Percentiles rank a stretch among this genome's conserved stretches.
Conservation (phyloP, 2,113 vertebrate genomes). For the Noturus placidus region DNA sequence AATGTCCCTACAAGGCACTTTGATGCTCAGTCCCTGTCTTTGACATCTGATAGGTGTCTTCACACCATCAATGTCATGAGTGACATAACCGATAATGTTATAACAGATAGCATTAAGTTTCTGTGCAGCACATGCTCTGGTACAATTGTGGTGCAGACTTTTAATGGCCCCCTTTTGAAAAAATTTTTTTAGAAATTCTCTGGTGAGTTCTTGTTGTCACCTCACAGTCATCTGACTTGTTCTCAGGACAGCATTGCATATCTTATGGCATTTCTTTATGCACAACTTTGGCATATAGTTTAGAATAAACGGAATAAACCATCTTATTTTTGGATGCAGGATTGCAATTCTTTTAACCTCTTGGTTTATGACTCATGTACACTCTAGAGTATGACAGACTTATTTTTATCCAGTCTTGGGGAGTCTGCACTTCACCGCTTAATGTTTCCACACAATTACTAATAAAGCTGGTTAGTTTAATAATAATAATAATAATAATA, state of each 20-base stretch:
- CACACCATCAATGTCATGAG: background rate
- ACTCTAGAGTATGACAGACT: background rate
- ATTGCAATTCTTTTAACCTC: background rate
- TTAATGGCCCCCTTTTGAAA: background rate
- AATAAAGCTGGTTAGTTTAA: no score
- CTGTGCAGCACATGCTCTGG: background rate
- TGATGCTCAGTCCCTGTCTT: constrained; percentile 18
- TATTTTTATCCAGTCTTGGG: constrained; percentile 20
- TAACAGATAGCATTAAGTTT: background rate
- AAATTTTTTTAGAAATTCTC: background rate
- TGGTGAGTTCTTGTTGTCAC: background rate
- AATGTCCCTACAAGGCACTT: constrained; percentile 47
- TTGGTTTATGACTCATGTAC: background rate
- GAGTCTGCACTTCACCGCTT: background rate
- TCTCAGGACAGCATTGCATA: background rate
- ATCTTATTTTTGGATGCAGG: background rate
- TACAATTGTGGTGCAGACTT: background rate
- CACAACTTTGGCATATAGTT: background rate
- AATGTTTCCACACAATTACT: background rate
- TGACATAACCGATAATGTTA: background rate
- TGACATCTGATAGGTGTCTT: constrained; percentile 31
- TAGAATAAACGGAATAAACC: background rate
- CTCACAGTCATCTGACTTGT: background rate
- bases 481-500: no score
- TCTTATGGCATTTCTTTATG: background rate